Evolutionary conservation across 2,113 vertebrate genomes (phyloP), one percentile per base, ranked within the genome.

Genomic region (Myxocyprinus asiaticus): DNA sequence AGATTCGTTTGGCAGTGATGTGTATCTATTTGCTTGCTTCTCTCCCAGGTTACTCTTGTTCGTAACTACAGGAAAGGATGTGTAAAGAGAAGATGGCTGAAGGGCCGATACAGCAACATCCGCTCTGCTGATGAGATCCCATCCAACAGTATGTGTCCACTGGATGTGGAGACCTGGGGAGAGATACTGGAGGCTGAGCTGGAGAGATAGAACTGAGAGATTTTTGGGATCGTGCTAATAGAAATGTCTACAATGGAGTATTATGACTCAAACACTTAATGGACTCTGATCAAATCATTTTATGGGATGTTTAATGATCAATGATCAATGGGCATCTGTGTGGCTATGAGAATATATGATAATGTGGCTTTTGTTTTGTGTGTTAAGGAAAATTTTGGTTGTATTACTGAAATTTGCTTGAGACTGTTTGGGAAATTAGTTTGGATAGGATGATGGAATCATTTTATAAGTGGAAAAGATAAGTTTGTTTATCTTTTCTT

Each of bases 181-280:
- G 95, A 98, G 86, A 98, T 98, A 88, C 86, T 98, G 71, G 92
- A 97, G 88, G 95, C 95, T 0, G 96, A 98, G 89, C 88, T 97
- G 72, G 92, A 95, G 85, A 90, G 96, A 94, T 94, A 88, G 82
- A 71, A 5, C 48, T 5, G 3, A 53, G 51, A 71, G 44, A 73
- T 33, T 59, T 59, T 42, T 53, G 5, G 5, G 42, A 33, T 51
- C 15, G 14, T 15, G n/a, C 10, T 53, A 15, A 14, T 43, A 15
- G 7, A 9, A 58, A 48, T 10, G 3, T 9, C 12, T 56, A 17
- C 51, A 53, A 48, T 43, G 8, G n/a, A 22, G 10, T 6, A 62
- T 11, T 45, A 47, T 6, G 14, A 9, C 70, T 53, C 11, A 63
- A 73, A n/a, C 50, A 69, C 50, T 65, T 80, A 17, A 33, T 33